phyloP scores from a whole-genome alignment of 1,140 invertebrate species.

The Leptinotarsa texana region DNA sequence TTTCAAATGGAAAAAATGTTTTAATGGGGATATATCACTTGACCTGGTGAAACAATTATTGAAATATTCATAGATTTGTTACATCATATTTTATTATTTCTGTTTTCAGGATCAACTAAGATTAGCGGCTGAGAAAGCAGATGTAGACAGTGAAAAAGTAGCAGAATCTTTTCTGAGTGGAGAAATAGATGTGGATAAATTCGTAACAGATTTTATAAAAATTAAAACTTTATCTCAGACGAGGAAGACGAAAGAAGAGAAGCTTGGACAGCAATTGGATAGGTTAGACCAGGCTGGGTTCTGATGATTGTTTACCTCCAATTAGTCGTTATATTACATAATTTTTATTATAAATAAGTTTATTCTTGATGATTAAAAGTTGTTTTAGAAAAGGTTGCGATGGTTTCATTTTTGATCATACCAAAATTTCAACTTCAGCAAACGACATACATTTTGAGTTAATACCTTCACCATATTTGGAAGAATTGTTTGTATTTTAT shows the following conservation, averaged over 20 bases:
- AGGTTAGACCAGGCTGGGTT: conserved; percentile 68
- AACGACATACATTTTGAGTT: too few relatives aligned
- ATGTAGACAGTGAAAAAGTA: conserved; percentile 74
- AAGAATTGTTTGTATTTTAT: too few relatives aligned
- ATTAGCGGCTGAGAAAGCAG: conserved; percentile 67
- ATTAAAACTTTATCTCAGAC: conserved; percentile 71
- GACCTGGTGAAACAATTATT: too few relatives aligned
- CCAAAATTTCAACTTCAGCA: too few relatives aligned
- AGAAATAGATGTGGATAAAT: conserved; percentile 74
- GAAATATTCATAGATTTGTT: background rate
- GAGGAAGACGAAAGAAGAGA: conserved; percentile 76
- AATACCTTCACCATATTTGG: too few relatives aligned
- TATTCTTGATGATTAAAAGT: background rate
- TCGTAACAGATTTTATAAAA: conserved; percentile 71
- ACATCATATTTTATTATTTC: conserved; percentile 19
- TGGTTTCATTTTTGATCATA: too few relatives aligned
- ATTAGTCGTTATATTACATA: background rate
- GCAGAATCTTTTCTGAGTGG: conserved; percentile 75
- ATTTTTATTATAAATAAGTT: conserved; percentile 5
- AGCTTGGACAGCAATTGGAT: conserved; percentile 72
- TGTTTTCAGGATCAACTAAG: conserved; percentile 59
- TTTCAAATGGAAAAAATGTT: too few relatives aligned
- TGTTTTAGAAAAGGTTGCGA: background rate
- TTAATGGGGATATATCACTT: too few relatives aligned
- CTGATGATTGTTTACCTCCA: conserved; percentile 44